These are phyloP conservation scores for Lepidocolaptes lacrymiger DNA, from an alignment of 2,797 vertebrate species.

Conservation along the genomic window DNA sequence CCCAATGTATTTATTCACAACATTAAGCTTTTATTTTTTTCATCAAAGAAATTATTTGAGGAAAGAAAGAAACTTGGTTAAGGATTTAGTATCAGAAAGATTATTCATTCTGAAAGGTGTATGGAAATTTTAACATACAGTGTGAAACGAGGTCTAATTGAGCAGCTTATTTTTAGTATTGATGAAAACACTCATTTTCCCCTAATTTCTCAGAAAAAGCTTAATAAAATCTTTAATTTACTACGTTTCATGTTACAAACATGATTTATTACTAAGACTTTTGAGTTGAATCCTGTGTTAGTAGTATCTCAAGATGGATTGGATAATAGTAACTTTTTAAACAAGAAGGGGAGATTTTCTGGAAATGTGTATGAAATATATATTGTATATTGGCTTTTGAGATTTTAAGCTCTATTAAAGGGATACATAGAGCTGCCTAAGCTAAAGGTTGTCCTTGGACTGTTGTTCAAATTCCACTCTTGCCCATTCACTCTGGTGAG, in stretches of 20 bases:
- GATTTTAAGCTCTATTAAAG: not conserved
- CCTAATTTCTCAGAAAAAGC: not conserved
- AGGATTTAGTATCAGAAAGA: not conserved
- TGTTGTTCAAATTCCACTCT: not conserved
- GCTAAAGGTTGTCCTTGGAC: not conserved
- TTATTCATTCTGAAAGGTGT: not conserved
- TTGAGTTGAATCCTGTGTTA: not conserved
- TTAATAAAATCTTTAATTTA: not conserved
- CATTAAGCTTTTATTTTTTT: not conserved
- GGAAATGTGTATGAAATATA: not conserved
- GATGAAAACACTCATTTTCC: not conserved
- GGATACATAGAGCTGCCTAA: not conserved
- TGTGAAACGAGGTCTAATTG: not conserved
- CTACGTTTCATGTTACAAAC: not conserved
- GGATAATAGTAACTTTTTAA: not conserved
- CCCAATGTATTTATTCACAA: not conserved
- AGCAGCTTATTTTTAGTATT: not conserved
- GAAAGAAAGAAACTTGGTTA: constrained; percentile 11
- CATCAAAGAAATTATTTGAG: not conserved
- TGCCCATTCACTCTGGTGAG: not conserved
- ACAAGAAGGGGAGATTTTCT: not conserved
- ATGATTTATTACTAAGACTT: not conserved
- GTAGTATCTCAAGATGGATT: not conserved
- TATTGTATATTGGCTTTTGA: not conserved
- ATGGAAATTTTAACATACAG: not conserved